Percentiles rank a stretch among this genome's conserved stretches.
These are phyloP conservation scores for Sinocyclocheilus rhinocerous DNA, from an alignment of 2,113 vertebrate species.

Conservation along the genomic window DNA sequence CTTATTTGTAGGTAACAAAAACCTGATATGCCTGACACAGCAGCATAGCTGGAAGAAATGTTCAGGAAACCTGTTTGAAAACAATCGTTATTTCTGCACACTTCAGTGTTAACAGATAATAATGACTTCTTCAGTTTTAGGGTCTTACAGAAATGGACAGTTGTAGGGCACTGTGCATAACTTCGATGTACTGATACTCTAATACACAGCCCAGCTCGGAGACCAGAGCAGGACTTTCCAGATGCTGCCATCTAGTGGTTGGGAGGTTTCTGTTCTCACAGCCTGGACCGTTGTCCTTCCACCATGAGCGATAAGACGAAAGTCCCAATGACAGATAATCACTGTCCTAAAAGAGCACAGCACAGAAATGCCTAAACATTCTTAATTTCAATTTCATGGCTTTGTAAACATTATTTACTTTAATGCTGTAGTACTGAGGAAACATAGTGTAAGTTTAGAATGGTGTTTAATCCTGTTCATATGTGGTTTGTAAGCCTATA, in stretches of 20 bases:
- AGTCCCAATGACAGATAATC: constrained; percentile 83
- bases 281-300: constrained; percentile 80
- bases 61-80: constrained; percentile 1
- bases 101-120: constrained; percentile 67
- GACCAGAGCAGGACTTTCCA: constrained; percentile 77
- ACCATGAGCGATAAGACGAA: constrained; percentile 84
- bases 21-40: background rate
- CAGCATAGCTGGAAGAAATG: too few species aligned
- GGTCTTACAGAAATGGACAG: constrained; percentile 81
- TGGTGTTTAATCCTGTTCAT: background rate
- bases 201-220: constrained; percentile 79
- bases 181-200: constrained; percentile 83
- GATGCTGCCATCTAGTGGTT: constrained; percentile 67
- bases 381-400: constrained; percentile 38
- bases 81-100: background rate
- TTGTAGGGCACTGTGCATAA: constrained; percentile 84
- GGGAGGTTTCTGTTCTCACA: constrained; percentile 73
- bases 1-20: background rate
- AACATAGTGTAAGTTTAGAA: too few species aligned
- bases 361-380: background rate
- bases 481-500: background rate
- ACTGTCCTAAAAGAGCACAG: constrained; percentile 70
- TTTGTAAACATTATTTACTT: background rate
- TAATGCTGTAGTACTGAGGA: constrained; percentile 1
- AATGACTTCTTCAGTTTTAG: background rate